Base-by-base conservation (phyloP, 2,797 vertebrate genomes). In the Peromyscus eremicus region DNA sequence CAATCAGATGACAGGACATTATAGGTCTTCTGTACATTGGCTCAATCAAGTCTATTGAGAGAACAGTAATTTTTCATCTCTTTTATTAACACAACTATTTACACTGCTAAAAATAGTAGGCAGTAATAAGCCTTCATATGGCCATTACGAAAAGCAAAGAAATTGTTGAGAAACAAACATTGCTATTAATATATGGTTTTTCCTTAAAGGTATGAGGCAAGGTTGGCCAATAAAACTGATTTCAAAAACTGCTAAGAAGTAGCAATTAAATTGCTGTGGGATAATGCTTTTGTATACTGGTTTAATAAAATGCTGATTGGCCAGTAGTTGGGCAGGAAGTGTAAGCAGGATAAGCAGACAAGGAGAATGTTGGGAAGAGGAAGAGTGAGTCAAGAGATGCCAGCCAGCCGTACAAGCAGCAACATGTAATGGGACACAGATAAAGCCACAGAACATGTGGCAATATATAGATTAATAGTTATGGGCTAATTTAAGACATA, bases 151-250 rank as follows among this genome's bases (percentile, higher is more conserved):
- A 92, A 95, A 88, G 19, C 14, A 87, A 88, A 95, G 55, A 94
- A 87, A 95, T 96, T 84, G 89, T 75, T 70, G 57, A 93, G 43
- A 96, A 97, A 85, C 40, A 97, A 97, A 95, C 88, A 70, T 34
- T 95, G 71, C 19, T 46, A 88, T 96, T 92, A 96, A 95, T 49
- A 17, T 77, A 71, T 92, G 89, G 21, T 80, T 94, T 95, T 97
- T 97, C 75, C 87, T 92, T 92, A 77, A 94, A 96, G 64, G 77
- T 70, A 73, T 62, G 2, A 68, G 49, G 43, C 75, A 40, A 95
- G 25, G 32, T 52, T 96, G 49, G 34, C 52, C 60, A 97, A 94
- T 55, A 37, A 91, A 96, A 94, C 6, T 40, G 52, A 96, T 87
- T 96, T 96, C 37, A 92, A 84, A 95, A 97, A 75, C 77, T 90